phyloP scores from a whole-genome alignment of 2,113 vertebrate species.

The Suncus etruscus region DNA sequence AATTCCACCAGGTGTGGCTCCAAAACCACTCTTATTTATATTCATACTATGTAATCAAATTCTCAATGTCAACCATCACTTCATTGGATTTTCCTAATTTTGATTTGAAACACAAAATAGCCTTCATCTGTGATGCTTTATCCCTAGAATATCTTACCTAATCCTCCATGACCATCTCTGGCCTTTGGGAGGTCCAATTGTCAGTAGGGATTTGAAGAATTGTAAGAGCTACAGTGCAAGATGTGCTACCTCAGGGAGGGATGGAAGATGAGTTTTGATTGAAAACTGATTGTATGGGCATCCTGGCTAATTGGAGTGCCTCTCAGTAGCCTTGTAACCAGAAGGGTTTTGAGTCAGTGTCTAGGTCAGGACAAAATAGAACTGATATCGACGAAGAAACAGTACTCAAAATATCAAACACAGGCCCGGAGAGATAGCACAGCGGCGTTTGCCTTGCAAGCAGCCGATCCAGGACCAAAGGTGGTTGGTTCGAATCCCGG shows the following conservation, averaged over 20 bases:
- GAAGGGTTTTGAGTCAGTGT: neutral
- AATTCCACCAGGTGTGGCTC: neutral
- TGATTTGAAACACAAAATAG: neutral
- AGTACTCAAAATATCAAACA: neutral
- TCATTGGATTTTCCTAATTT: conserved; percentile 37
- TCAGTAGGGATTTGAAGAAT: neutral
- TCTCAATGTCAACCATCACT: neutral
- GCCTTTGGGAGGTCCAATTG: neutral
- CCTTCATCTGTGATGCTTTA: neutral
- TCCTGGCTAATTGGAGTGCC: neutral
- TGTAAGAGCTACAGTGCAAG: neutral
- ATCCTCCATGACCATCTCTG: neutral
- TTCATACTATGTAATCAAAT: conserved; percentile 22
- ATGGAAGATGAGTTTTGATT: neutral
- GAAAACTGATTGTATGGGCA: neutral
- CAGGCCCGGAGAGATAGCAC: too few species aligned
- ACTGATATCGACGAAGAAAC: neutral
- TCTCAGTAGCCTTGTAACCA: neutral
- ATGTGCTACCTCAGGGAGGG: neutral
- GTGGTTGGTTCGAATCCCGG: too few species aligned
- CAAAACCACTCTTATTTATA: neutral
- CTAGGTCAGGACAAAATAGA: neutral
- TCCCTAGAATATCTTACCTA: neutral
- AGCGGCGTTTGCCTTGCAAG: too few species aligned
- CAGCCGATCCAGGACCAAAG: too few species aligned